Evolutionary conservation across 2,797 vertebrate genomes (phyloP).

Genomic region (Botia almorhae): DNA sequence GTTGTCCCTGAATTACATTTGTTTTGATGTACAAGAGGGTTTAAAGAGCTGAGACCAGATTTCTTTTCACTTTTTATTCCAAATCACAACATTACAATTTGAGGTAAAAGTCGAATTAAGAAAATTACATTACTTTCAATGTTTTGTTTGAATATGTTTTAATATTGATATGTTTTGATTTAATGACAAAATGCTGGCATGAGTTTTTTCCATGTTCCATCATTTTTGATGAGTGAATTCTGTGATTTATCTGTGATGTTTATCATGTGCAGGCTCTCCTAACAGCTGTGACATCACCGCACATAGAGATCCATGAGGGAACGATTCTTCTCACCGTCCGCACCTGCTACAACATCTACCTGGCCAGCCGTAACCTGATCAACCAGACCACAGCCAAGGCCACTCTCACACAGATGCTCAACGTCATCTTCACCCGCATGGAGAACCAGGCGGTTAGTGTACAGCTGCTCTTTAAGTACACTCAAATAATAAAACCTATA

Average conservation of each 20-base stretch:
- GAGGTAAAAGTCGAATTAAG: no score
- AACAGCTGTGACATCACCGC: conserved; percentile 93
- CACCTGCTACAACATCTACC: conserved; percentile 98
- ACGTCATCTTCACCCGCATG: conserved; percentile 98
- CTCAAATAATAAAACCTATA: not conserved
- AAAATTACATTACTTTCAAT: no score
- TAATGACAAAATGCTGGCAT: not conserved
- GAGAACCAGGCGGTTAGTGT: conserved; percentile 93
- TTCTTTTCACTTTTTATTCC: no score
- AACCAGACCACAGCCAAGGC: conserved; percentile 99
- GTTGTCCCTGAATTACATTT: no score
- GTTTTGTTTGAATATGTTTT: no score
- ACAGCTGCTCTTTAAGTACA: not conserved
- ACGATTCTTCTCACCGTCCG: conserved; percentile 94
- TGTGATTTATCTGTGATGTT: not conserved
- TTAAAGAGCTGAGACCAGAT: no score
- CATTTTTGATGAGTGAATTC: not conserved
- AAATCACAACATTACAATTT: no score
- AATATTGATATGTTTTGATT: not conserved
- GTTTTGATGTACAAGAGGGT: no score
- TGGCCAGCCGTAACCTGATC: conserved; percentile 98
- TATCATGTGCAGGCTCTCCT: conserved; percentile 84
- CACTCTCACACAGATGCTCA: conserved; percentile 97
- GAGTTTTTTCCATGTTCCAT: no score
- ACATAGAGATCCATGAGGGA: conserved; percentile 97